Evolutionary conservation across 2,113 vertebrate species (phyloP).

Genomic region (Telmatochromis sp.): DNA sequence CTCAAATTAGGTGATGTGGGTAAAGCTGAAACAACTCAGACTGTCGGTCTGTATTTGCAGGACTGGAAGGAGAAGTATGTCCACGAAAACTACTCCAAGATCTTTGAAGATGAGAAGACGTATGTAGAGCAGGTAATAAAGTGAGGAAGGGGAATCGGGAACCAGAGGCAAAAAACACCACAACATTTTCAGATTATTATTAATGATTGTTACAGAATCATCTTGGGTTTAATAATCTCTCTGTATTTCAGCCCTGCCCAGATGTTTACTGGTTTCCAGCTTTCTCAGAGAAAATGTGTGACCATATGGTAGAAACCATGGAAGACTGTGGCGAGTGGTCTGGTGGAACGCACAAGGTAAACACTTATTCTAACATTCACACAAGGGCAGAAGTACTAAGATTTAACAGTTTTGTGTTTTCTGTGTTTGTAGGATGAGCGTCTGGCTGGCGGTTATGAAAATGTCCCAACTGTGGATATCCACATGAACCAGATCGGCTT

Average conservation of each 20-base stretch:
- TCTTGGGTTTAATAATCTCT: background rate
- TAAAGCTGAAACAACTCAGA: background rate
- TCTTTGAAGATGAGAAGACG: constrained; percentile 25
- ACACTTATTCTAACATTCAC: fast-evolving
- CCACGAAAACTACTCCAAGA: constrained; percentile 48
- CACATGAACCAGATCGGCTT: constrained; percentile 85
- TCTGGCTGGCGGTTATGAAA: constrained; percentile 82
- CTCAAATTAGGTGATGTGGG: background rate
- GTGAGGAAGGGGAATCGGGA: fast-evolving
- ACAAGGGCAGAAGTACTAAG: background rate
- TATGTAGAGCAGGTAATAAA: constrained; percentile 44
- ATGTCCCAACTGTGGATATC: constrained; percentile 84
- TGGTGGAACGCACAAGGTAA: constrained; percentile 69
- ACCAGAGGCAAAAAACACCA: background rate
- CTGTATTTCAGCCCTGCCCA: constrained; percentile 44
- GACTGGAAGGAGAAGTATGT: constrained; percentile 64
- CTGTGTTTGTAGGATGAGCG: constrained; percentile 71
- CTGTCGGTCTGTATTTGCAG: background rate
- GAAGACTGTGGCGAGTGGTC: constrained; percentile 77
- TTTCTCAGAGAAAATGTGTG: constrained; percentile 63
- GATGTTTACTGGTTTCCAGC: constrained; percentile 64
- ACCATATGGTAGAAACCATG: constrained; percentile 73
- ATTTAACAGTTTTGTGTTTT: background rate
- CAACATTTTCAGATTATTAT: background rate
- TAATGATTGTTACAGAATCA: background rate